Percentiles rank a stretch among this genome's conserved stretches.
These are phyloP conservation scores for Pitta sordida DNA, from an alignment of 2,113 vertebrate genomes.

Conservation along the genomic window DNA sequence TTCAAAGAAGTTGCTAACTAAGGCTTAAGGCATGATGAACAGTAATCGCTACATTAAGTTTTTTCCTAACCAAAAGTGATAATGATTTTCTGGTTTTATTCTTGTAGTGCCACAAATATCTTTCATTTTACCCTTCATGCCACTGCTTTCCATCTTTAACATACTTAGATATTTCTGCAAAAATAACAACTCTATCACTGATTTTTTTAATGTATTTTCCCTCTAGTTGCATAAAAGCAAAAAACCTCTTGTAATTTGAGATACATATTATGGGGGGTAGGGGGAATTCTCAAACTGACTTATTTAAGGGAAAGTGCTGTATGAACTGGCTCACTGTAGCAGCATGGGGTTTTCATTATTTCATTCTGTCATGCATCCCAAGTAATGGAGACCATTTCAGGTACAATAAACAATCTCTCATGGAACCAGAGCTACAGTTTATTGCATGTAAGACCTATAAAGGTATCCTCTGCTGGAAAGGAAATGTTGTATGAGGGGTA, in stretches of 20 bases:
- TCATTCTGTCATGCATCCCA: background rate
- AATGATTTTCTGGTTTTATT: background rate
- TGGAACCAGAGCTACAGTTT: background rate
- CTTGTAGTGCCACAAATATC: background rate
- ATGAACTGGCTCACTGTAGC: background rate
- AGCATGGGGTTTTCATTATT: background rate
- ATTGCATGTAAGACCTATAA: background rate
- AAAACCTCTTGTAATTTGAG: background rate
- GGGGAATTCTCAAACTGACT: background rate
- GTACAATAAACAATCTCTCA: background rate
- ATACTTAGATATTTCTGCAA: background rate
- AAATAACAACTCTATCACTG: background rate
- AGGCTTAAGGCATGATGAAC: background rate
- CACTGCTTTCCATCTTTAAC: background rate
- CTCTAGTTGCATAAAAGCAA: background rate
- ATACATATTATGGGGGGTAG: fast-evolving
- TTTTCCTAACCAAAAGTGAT: background rate
- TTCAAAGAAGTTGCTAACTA: background rate
- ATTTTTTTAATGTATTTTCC: background rate
- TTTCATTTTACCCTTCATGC: background rate
- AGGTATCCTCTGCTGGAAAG: background rate
- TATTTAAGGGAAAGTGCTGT: background rate
- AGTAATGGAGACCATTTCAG: background rate
- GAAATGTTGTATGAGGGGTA: background rate
- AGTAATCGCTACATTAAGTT: background rate